Base-by-base conservation (phyloP, 2,888 invertebrate species). In the Agonopterix arenella region DNA sequence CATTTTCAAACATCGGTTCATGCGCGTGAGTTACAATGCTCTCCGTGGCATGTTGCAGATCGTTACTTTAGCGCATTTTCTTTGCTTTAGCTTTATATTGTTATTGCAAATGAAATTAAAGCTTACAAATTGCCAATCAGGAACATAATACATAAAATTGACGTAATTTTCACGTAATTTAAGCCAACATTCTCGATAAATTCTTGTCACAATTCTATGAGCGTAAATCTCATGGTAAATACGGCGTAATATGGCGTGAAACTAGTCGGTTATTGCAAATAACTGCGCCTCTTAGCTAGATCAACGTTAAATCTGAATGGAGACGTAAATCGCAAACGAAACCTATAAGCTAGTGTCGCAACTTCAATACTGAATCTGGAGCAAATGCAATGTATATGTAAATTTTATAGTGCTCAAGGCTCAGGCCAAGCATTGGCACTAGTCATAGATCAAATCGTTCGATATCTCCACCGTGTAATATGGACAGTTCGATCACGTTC, bases 341-440 rank as follows among this genome's bases (percentile, higher is more conserved):
- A 75, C 66, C 64, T 66, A 71, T 67, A 72, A 69, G 64, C 67
- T 55, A 61, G 52, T 77, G 70, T 76, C 64, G 77, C 71, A 78
- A 80, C 64, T 66, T 60, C 59, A 71, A 71, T 59, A 58, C 65
- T 65, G 67, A 78, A 78, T 71, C 73, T 79, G 63, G 79, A 79
- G 71, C 79, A 74, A 73, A 68, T 66, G 68, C 73, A 80, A 77
- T 78, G 76, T 75, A 71, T 74, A 78, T 77, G 76, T 73, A 76
- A 78, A 80, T 80, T 77, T 68, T 67, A 73, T 62, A 69, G 68
- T 65, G 66, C 69, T 66, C 62, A 64, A 70, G 68, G 68, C 67
- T 66, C 63, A 63, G 61, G 63, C 64, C 65, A 65, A 66, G 66
- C 68, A 70, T 69, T 69, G 68, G 58, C 69, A 67, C 59, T 70